These are phyloP conservation scores for Pionites leucogaster DNA, from an alignment of 2,113 vertebrate species.

Conservation along the genomic window DNA sequence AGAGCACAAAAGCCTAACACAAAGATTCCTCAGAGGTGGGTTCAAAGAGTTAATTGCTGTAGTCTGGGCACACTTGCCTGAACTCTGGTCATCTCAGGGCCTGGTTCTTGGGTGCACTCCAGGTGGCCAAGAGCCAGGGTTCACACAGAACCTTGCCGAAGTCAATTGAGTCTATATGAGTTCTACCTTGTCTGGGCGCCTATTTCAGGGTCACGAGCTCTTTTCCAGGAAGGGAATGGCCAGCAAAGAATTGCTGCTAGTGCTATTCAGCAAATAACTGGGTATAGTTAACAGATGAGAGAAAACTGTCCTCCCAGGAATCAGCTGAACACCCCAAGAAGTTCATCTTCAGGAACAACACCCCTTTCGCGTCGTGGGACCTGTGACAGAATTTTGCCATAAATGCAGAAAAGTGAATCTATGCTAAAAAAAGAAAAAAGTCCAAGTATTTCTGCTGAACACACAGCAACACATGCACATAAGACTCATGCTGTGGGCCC, in stretches of 20 bases:
- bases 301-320: neutral
- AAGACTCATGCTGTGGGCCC: neutral
- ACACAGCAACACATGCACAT: neutral
- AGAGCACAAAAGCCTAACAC: neutral
- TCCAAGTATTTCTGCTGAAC: neutral
- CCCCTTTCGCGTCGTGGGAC: neutral
- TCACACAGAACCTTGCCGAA: neutral
- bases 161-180: neutral
- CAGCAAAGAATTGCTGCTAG: neutral
- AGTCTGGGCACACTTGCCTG: neutral
- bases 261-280: neutral
- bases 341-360: neutral
- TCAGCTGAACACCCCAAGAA: neutral
- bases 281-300: neutral
- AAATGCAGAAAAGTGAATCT: neutral
- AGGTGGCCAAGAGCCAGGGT: conserved; percentile 5
- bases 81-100: neutral
- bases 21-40: neutral
- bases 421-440: neutral
- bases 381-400: neutral
- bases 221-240: neutral
- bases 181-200: neutral
- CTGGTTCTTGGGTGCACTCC: neutral
- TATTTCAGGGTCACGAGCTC: neutral
- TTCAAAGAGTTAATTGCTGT: neutral